These are phyloP conservation scores for Choloepus didactylus DNA, from an alignment of 2,797 vertebrate species.

Conservation along the genomic window DNA sequence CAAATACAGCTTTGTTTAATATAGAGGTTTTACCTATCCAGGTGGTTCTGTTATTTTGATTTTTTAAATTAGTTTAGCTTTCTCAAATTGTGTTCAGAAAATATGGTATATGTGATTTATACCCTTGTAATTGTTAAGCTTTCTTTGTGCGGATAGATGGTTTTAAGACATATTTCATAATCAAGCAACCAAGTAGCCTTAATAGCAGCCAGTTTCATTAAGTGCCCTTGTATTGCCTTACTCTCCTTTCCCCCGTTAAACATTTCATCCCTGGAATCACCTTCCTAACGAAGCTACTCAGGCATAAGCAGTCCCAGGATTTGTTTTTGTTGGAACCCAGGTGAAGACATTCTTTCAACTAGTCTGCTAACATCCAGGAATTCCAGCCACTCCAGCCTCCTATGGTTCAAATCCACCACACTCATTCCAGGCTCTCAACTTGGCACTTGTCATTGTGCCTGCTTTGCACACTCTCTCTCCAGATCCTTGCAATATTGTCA, in stretches of 20 bases:
- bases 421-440: background rate
- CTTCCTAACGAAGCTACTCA: background rate
- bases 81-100: conserved; percentile 7
- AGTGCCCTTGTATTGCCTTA: background rate
- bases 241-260: background rate
- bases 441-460: background rate
- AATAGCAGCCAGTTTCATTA: background rate
- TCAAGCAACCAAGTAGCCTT: no score
- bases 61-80: background rate
- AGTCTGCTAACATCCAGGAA: background rate
- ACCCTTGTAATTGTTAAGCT: conserved; percentile 10
- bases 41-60: background rate
- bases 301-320: background rate
- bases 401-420: background rate
- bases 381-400: background rate
- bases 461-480: background rate
- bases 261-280: background rate
- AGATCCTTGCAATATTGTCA: background rate
- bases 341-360: no score
- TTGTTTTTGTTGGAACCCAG: background rate
- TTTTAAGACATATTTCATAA: background rate
- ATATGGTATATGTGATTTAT: background rate
- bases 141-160: background rate
- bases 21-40: background rate
- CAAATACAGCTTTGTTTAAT: conserved; percentile 19